Conservation (phyloP, 2,113 vertebrate genomes). For the Paradisaea rubra region DNA sequence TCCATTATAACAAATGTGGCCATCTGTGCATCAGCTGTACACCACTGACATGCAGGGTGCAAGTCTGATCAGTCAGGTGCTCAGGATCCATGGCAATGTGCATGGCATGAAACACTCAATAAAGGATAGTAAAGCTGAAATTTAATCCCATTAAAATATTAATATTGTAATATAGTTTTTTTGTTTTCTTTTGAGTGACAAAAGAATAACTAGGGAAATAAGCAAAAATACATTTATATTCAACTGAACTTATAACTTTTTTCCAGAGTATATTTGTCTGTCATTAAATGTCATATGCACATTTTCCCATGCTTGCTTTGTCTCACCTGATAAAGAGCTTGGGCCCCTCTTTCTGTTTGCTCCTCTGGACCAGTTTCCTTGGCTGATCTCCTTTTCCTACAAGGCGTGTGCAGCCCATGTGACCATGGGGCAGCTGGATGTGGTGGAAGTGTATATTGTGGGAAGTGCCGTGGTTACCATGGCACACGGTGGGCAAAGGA, state of each 20-base stretch:
- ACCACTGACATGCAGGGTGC: neutral
- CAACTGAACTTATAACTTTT: neutral
- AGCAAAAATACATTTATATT: neutral
- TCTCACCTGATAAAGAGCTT: neutral
- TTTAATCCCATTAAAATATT: neutral
- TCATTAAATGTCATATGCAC: neutral
- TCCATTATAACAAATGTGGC: neutral
- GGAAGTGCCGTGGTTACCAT: accelerated
- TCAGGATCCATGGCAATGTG: neutral
- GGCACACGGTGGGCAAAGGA: neutral
- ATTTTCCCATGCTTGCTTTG: neutral
- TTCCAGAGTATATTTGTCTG: neutral
- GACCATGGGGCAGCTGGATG: neutral
- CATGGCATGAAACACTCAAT: neutral
- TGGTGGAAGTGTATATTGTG: neutral
- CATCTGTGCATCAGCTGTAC: neutral
- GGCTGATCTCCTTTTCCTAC: neutral
- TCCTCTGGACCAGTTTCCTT: neutral
- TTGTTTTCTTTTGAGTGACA: neutral
- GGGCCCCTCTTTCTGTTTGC: neutral
- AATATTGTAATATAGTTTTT: neutral
- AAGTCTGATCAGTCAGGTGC: neutral
- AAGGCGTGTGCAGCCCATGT: neutral
- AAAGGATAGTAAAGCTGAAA: neutral
- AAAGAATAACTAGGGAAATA: neutral